Conservation (phyloP, 64 coral and sea anemone genomes). For the Pocillopora verrucosa region DNA sequence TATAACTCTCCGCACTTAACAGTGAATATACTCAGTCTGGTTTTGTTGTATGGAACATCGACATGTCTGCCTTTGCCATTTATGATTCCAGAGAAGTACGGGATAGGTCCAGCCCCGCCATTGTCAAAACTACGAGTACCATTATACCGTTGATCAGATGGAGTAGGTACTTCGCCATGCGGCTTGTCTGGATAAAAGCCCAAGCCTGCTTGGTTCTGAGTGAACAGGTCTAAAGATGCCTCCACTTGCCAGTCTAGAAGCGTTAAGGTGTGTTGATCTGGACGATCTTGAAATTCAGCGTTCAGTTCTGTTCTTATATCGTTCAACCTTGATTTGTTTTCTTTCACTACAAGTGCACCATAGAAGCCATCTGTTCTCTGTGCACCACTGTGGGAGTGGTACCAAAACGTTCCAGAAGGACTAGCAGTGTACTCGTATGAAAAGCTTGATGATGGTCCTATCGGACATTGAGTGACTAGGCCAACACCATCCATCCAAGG, state of each 20-base stretch:
- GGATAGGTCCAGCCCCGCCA: slow-evolving; percentile 42
- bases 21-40: slow-evolving; percentile 61
- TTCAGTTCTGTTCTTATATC: background rate
- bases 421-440: slow-evolving; percentile 39
- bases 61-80: slow-evolving; percentile 75
- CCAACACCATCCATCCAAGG: slow-evolving; percentile 79
- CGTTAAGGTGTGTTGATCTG: slow-evolving; percentile 38
- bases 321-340: background rate
- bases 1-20: slow-evolving; percentile 46
- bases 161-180: slow-evolving; percentile 37
- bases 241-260: slow-evolving; percentile 57
- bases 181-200: slow-evolving; percentile 53
- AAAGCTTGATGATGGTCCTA: slow-evolving; percentile 48
- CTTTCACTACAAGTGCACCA: slow-evolving; percentile 54
- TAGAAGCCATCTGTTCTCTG: slow-evolving; percentile 61
- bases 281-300: slow-evolving; percentile 1
- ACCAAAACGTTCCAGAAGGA: slow-evolving; percentile 62
- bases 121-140: slow-evolving; percentile 2
- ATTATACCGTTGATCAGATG: slow-evolving; percentile 16
- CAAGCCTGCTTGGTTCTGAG: background rate
- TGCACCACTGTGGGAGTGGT: slow-evolving; percentile 57
- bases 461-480: slow-evolving; percentile 62
- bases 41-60: slow-evolving; percentile 32
- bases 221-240: slow-evolving; percentile 40
- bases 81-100: slow-evolving; percentile 75